Conservation (phyloP, 1,140 invertebrate genomes). For the Macrobrachium nipponense region DNA sequence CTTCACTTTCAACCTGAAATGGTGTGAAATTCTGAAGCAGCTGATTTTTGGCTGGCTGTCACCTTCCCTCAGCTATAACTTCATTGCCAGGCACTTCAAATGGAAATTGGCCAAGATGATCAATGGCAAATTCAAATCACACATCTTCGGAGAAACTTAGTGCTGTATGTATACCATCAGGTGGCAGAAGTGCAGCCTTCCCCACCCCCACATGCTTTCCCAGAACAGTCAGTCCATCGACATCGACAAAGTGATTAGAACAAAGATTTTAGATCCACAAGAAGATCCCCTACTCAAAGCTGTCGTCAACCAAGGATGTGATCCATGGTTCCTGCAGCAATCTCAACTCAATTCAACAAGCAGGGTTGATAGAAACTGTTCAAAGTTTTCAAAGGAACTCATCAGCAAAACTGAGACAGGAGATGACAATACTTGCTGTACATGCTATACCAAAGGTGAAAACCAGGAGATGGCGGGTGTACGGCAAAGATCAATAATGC, state of each 20-base stretch:
- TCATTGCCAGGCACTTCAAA: neutral
- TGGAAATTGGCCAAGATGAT: slow-evolving; percentile 57
- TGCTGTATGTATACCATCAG: slow-evolving; percentile 70
- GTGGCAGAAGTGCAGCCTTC: slow-evolving; percentile 71
- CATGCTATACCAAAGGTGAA: slow-evolving; percentile 1
- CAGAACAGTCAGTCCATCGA: neutral
- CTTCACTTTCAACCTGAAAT: slow-evolving; percentile 71
- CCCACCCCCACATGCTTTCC: neutral
- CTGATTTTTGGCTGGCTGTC: slow-evolving; percentile 64
- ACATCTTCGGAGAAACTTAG: slow-evolving; percentile 29
- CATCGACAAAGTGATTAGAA: neutral
- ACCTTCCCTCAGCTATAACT: neutral
- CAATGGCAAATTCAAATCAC: slow-evolving; percentile 67
- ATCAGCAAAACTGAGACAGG: neutral
- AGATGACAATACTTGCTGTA: slow-evolving; percentile 19
- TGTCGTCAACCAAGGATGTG: slow-evolving; percentile 40
- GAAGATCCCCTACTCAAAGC: too few species aligned
- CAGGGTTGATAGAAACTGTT: slow-evolving; percentile 56
- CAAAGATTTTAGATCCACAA: neutral
- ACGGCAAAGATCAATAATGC: too few species aligned
- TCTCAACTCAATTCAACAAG: slow-evolving; percentile 55
- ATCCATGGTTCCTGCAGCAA: slow-evolving; percentile 63
- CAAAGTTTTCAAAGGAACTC: slow-evolving; percentile 35
- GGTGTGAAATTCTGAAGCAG: slow-evolving; percentile 67
- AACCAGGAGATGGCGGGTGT: neutral